phyloP scores from a whole-genome alignment of 2,888 invertebrate genomes.

The Neelides folsomi region DNA sequence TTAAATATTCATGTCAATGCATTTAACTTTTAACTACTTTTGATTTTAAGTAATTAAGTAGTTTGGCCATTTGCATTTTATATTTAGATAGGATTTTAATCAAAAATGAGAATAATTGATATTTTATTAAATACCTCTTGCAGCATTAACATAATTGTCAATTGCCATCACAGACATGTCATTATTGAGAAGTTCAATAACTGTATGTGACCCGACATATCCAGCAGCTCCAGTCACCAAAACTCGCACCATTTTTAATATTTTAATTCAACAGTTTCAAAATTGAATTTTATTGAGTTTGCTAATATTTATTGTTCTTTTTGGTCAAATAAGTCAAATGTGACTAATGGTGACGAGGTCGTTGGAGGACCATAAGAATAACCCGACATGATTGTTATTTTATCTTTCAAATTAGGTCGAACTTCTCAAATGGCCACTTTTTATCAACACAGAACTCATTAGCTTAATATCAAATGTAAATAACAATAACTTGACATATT shows the following conservation, averaged over 20 bases:
- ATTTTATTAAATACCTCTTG: constrained; percentile 42
- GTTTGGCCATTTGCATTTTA: no score
- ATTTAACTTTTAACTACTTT: no score
- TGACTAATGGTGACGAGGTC: constrained; percentile 11
- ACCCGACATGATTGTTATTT: neutral
- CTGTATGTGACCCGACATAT: constrained; percentile 86
- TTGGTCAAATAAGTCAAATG: neutral
- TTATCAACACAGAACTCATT: no score
- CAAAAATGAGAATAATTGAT: no score
- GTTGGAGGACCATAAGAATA: neutral
- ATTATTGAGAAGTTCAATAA: constrained; percentile 61
- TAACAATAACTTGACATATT: no score
- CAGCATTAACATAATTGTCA: constrained; percentile 76
- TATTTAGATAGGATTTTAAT: no score
- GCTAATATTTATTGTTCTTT: neutral
- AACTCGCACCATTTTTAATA: constrained; percentile 40
- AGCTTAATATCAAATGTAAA: no score
- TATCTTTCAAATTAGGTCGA: constrained; percentile 1
- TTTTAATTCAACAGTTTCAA: neutral
- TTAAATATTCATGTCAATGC: no score
- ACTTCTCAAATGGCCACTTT: no score
- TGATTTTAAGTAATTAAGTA: no score
- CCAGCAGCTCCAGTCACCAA: constrained; percentile 91
- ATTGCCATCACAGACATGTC: constrained; percentile 67
- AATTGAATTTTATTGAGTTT: neutral